Evolutionary conservation across 2,797 vertebrate genomes (phyloP).

Genomic region (Carduelis carduelis): DNA sequence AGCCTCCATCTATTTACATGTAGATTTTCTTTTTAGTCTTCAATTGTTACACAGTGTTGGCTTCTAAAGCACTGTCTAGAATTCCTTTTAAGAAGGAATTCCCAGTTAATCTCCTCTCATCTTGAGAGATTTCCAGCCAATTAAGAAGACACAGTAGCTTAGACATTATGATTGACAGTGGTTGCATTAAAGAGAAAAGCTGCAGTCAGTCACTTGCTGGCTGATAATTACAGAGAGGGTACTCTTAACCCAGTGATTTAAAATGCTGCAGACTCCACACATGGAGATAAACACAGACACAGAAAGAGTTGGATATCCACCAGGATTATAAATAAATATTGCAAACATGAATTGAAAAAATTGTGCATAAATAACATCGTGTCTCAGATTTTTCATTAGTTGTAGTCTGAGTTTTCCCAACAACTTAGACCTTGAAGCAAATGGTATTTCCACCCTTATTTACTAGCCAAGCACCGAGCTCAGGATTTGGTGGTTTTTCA

Average conservation of each 20-base stretch:
- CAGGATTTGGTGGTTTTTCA: not conserved
- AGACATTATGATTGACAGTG: not conserved
- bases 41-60: not conserved
- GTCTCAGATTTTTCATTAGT: not conserved
- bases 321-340: not conserved
- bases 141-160: not conserved
- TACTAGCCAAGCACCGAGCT: not conserved
- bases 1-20: not conserved
- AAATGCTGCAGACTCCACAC: not conserved
- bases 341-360: not conserved
- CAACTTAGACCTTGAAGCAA: not conserved
- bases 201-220: not conserved
- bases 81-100: not conserved
- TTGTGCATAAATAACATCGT: not conserved
- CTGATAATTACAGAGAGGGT: constrained; percentile 21
- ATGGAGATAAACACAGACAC: not conserved
- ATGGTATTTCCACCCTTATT: not conserved
- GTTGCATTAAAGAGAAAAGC: not conserved
- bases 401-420: not conserved
- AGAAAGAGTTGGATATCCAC: not conserved
- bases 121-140: constrained; percentile 20
- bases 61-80: not conserved
- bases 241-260: not conserved
- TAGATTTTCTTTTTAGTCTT: not conserved
- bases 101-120: not conserved